These are phyloP conservation scores for Copidosoma floridanum DNA, from an alignment of 1,140 invertebrate species.

Conservation along the genomic window DNA sequence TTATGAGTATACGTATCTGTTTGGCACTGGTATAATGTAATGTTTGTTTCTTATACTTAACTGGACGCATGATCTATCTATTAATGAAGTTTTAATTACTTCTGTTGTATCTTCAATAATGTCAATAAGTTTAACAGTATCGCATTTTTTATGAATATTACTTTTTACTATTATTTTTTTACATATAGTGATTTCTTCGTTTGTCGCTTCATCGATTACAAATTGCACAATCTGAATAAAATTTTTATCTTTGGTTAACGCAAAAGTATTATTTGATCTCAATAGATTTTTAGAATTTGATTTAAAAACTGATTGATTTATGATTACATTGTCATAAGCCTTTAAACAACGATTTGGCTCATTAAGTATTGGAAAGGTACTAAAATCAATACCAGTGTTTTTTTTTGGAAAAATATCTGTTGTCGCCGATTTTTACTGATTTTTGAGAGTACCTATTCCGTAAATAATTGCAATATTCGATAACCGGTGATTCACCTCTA, in stretches of 20 bases:
- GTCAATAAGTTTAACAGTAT: no score
- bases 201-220: not conserved
- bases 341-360: not conserved
- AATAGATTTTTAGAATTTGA: not conserved
- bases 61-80: no score
- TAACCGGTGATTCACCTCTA: not conserved
- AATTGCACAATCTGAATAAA: not conserved
- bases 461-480: not conserved
- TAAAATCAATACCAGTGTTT: no score
- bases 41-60: no score
- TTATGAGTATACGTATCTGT: no score
- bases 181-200: no score
- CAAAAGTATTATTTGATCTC: conserved; percentile 2
- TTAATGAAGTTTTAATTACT: no score
- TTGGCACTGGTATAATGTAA: no score
- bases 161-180: no score
- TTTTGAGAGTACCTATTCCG: not conserved
- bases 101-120: no score
- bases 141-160: no score
- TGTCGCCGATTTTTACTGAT: not conserved
- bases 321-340: not conserved
- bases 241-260: not conserved
- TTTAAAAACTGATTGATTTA: not conserved
- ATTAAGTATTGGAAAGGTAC: no score
- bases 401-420: not conserved